phyloP scores from a whole-genome alignment of 2,113 vertebrate species.

The Carettochelys insculpta region DNA sequence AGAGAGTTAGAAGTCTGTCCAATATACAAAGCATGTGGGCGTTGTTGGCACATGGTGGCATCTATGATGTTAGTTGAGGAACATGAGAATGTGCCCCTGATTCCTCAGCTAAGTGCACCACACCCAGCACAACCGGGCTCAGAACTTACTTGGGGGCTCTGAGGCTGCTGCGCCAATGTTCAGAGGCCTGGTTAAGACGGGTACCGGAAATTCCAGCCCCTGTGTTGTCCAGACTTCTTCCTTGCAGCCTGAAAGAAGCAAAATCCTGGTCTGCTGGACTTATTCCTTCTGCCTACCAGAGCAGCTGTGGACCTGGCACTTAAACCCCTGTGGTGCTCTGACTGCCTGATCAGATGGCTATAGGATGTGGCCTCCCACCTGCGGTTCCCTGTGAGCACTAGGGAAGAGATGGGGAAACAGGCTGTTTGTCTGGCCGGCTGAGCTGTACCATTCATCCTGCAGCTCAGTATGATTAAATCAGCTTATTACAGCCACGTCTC shows the following conservation, averaged over 20 bases:
- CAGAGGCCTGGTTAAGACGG: too few species aligned
- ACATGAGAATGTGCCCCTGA: too few species aligned
- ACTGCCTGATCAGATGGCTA: background rate
- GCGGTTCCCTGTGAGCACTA: background rate
- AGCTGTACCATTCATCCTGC: background rate
- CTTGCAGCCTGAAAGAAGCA: background rate
- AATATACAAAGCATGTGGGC: too few species aligned
- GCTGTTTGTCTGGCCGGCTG: background rate
- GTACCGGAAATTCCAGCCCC: background rate
- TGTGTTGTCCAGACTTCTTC: background rate
- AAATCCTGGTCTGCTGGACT: background rate
- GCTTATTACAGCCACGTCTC: too few species aligned
- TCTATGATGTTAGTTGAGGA: too few species aligned
- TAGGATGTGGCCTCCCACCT: background rate
- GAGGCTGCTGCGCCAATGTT: background rate
- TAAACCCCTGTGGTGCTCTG: background rate
- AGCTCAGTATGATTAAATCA: too few species aligned
- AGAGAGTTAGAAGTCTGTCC: too few species aligned
- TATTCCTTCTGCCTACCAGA: background rate
- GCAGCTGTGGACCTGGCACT: background rate
- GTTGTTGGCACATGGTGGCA: too few species aligned
- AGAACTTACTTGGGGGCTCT: background rate
- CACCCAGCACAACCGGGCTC: background rate
- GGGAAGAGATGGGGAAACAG: background rate
- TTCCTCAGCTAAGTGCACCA: too few species aligned